Percentiles rank a stretch among this genome's conserved stretches.
Evolutionary conservation across 2,113 vertebrate genomes (phyloP).

Genomic region (Saimiri boliviensis): DNA sequence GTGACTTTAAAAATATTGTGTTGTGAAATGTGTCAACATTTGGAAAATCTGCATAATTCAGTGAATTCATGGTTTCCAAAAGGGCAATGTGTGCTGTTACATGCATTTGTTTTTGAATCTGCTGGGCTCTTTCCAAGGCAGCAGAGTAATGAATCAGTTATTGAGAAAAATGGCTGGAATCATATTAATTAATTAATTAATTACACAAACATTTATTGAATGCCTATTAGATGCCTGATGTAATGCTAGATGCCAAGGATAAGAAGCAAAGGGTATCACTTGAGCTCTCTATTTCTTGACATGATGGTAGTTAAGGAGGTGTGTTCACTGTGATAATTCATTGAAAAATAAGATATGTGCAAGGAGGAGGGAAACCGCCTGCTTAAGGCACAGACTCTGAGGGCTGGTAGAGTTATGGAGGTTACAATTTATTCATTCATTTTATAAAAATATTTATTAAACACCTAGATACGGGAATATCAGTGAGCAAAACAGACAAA

Average conservation of each 20-base stretch:
- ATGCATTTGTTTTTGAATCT: neutral
- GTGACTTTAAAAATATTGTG: neutral
- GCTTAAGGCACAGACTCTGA: neutral
- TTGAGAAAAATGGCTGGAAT: neutral
- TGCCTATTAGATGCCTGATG: neutral
- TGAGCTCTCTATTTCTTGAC: neutral
- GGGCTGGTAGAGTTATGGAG: neutral
- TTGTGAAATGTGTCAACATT: neutral
- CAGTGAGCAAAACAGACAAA: neutral
- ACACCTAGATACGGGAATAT: neutral
- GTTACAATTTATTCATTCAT: neutral
- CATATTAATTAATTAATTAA: neutral
- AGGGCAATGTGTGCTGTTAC: neutral
- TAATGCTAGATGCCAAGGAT: neutral
- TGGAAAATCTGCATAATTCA: neutral
- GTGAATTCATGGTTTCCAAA: neutral
- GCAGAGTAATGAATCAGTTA: neutral
- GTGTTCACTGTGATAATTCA: neutral
- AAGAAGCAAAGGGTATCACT: neutral
- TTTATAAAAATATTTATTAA: neutral
- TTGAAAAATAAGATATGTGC: neutral
- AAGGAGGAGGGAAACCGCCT: neutral
- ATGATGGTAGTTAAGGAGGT: neutral
- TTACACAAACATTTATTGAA: neutral
- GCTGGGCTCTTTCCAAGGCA: neutral